Conservation (phyloP, 2,797 vertebrate genomes). For the Pangasius larnaudii region DNA sequence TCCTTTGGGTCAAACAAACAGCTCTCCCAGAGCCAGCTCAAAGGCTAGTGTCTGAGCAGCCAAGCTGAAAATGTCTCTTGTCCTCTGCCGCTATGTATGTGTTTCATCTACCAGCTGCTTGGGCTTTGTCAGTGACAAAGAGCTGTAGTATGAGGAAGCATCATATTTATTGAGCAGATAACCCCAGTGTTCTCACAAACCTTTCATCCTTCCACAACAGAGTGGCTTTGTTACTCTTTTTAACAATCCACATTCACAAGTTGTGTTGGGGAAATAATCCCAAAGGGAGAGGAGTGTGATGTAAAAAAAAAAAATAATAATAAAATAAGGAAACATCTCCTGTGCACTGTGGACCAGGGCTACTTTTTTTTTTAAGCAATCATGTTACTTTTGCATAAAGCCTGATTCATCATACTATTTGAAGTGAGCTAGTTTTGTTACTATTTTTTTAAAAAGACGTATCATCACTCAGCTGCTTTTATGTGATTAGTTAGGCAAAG, state of each 20-base stretch:
- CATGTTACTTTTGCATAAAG: conserved; percentile 32
- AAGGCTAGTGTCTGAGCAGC: conserved; percentile 81
- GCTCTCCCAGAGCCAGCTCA: conserved; percentile 76
- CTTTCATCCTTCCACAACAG: conserved; percentile 69
- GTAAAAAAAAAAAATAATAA: not conserved
- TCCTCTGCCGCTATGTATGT: conserved; percentile 80
- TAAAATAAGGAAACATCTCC: conserved; percentile 2
- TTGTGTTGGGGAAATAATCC: conserved; percentile 51
- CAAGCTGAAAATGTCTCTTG: conserved; percentile 86
- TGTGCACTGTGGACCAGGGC: conserved; percentile 31
- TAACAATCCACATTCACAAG: conserved; percentile 67
- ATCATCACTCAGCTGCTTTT: conserved; percentile 72
- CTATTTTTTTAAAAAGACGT: conserved; percentile 61
- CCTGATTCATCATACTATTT: conserved; percentile 69
- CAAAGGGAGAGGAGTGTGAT: conserved; percentile 29
- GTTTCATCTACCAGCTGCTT: conserved; percentile 83
- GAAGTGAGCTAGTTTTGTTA: conserved; percentile 60
- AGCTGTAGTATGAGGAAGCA: conserved; percentile 82
- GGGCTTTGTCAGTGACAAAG: conserved; percentile 81
- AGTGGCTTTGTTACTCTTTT: conserved; percentile 78
- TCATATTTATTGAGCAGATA: conserved; percentile 82
- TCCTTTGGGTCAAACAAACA: conserved; percentile 83
- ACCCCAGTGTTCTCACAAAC: conserved; percentile 74
- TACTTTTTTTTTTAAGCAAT: not conserved
- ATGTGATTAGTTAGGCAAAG: conserved; percentile 75